Evolutionary conservation across 2,797 vertebrate species (phyloP), one percentile per base, ranked within the genome.

Genomic region (Gymnopithys bicolor): DNA sequence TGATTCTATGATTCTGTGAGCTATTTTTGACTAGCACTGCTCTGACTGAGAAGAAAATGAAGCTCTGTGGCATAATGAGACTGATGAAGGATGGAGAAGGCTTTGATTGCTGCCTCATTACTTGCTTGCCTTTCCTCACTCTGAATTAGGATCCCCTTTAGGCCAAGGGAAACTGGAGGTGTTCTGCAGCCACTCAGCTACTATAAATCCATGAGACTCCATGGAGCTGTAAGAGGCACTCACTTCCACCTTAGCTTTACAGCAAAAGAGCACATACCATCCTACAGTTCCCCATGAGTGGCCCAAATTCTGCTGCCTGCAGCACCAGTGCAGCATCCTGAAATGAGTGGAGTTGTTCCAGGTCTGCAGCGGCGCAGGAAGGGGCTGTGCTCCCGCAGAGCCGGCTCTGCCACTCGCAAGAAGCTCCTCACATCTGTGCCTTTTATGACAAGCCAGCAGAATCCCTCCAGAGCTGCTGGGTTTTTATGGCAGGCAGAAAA

Each of bases 391-490:
- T 89, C 83, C 82, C 9, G 3, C 9, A 13, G 84, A 88, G 78
- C 62, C 0, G 0, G 23, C 46, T 62, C 87, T 87, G 87, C 70
- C 0, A 3, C 78, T 79, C 24, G 2, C 1, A 0, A 82, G 84
- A 28, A 48, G 45, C 85, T 70, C 92, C 81, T 66, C 45, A 87
- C 82, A 80, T 84, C 87, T 70, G 67, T 0, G 5, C 68, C 68
- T 95, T 95, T 95, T 28, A 45, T 85, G 78, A 28, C 4, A 32
- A 94, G 84, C 63, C 87, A 76, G 79, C 78, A 83, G 76, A 76
- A 77, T 63, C 71, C 60, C 85, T 60, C 64, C 58, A 60, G 76
- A 86, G 83, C 53, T 0, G 0, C 52, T 56, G 88, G 56, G 59
- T 1, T 80, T 93, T 88, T 75, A 62, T 11, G 56, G 85, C 73